These are phyloP conservation scores for Volucella zonaria DNA, from an alignment of 2,888 invertebrate species.

Conservation along the genomic window DNA sequence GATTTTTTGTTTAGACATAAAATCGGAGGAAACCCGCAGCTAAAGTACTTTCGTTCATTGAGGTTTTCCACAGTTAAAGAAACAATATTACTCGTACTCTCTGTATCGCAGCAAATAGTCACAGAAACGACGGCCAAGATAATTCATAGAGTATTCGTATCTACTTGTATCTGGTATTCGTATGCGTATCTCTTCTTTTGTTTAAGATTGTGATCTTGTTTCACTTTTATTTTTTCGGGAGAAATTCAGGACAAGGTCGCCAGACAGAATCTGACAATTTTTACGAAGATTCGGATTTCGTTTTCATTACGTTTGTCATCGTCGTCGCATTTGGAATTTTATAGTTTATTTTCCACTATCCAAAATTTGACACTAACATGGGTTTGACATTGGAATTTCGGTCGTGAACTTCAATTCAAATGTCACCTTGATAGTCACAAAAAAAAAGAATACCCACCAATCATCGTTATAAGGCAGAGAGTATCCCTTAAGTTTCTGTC, in stretches of 20 bases:
- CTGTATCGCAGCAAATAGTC: conserved; percentile 36
- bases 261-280: conserved; percentile 40
- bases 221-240: conserved; percentile 67
- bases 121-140: not conserved
- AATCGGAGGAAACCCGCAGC: conserved; percentile 15
- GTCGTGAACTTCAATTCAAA: conserved; percentile 34
- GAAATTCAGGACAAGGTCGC: conserved; percentile 69
- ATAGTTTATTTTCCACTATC: not conserved
- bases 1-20: conserved; percentile 51
- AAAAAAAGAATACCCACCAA: not conserved
- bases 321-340: conserved; percentile 3
- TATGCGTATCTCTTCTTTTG: conserved; percentile 21
- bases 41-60: not conserved
- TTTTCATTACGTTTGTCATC: not conserved
- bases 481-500: conserved; percentile 5
- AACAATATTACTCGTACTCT: conserved; percentile 36
- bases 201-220: conserved; percentile 67
- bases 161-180: not conserved
- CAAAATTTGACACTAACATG: conserved; percentile 45
- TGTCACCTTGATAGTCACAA: conserved; percentile 13
- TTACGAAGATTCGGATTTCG: not conserved
- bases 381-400: conserved; percentile 59
- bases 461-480: not conserved
- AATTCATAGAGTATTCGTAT: not conserved
- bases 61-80: conserved; percentile 37